Percentiles rank a stretch among this genome's conserved stretches.
Conservation (phyloP, 2,888 invertebrate species). For the Drosophila parthenogenetica region DNA sequence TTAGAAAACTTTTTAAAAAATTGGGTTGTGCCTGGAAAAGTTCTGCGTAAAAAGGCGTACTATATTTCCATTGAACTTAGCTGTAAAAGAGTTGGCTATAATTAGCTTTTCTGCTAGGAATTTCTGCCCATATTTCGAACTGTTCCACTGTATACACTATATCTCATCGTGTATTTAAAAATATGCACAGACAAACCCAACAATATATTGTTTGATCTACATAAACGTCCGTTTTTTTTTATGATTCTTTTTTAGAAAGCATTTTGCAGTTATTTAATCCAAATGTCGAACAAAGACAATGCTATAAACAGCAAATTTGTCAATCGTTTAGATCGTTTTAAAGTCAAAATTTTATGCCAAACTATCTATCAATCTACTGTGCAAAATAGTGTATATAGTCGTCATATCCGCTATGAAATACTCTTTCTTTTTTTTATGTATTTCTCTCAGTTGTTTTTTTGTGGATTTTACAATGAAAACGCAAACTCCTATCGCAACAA, state of each 20-base stretch:
- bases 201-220: neutral
- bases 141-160: too few species aligned
- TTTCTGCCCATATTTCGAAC: neutral
- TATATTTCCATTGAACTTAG: neutral
- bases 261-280: neutral
- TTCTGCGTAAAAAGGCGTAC: too few species aligned
- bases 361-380: neutral
- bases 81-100: neutral
- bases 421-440: slow-evolving; percentile 7
- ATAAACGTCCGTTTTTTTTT: slow-evolving; percentile 4
- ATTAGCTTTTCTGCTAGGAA: neutral
- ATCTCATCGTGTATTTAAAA: neutral
- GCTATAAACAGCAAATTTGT: neutral
- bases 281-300: neutral
- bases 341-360: neutral
- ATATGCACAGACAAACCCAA: neutral
- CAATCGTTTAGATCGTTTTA: neutral
- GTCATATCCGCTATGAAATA: slow-evolving; percentile 11
- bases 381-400: slow-evolving; percentile 9
- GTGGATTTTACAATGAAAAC: slow-evolving; percentile 29
- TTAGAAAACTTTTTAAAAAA: too few species aligned
- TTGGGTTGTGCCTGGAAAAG: neutral
- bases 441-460: slow-evolving; percentile 10
- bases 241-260: slow-evolving; percentile 1
- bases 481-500: slow-evolving; percentile 47